Percentiles rank a stretch among this genome's conserved stretches.
These are phyloP conservation scores for Psephotus haematonotus DNA, from an alignment of 2,113 vertebrate species.

Conservation along the genomic window DNA sequence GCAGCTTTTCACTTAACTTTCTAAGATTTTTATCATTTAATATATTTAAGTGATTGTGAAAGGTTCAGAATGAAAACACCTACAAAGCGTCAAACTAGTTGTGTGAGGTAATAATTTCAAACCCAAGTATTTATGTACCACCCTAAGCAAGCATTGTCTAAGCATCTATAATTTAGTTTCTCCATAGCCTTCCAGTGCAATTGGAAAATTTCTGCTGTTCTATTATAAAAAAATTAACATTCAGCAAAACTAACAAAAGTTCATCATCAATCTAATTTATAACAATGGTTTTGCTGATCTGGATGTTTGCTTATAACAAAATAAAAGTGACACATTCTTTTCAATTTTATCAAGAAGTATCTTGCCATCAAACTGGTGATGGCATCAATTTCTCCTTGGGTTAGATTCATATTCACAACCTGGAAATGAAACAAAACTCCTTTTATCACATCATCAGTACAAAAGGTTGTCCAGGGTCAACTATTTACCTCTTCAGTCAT, in stretches of 20 bases:
- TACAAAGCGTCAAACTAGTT: background rate
- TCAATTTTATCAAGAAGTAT: background rate
- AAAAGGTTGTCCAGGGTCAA: background rate
- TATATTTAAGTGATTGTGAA: background rate
- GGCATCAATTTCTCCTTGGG: background rate
- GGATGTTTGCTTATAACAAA: background rate
- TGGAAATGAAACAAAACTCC: background rate
- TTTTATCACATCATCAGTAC: background rate
- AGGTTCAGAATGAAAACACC: background rate
- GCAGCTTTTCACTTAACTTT: background rate
- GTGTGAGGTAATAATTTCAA: background rate
- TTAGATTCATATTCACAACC: background rate
- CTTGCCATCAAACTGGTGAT: background rate
- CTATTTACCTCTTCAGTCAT: background rate
- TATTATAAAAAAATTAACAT: background rate
- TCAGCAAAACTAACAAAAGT: background rate
- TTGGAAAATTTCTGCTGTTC: background rate
- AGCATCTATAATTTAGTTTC: background rate
- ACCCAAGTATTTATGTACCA: background rate
- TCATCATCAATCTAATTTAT: background rate
- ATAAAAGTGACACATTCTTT: background rate
- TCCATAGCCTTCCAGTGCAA: background rate
- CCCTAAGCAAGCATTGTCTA: background rate
- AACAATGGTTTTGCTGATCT: background rate
- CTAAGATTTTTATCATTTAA: background rate